Conservation (phyloP, 2,888 invertebrate genomes). For the Eupithecia subumbrata region DNA sequence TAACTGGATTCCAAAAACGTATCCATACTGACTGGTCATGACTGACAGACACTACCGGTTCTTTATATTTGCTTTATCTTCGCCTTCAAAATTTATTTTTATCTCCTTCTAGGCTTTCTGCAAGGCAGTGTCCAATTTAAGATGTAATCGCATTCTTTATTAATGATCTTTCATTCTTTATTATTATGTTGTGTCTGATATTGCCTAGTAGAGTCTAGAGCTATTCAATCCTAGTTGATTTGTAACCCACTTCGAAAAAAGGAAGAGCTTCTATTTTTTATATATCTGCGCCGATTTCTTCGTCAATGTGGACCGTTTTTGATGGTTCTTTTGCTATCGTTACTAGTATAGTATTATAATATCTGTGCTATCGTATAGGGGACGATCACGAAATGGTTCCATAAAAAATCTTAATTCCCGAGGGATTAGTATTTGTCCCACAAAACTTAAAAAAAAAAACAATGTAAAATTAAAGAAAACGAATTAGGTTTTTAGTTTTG, state of each 20-base stretch:
- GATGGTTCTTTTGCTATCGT: too few relatives aligned
- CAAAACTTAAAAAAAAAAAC: too few relatives aligned
- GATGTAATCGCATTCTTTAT: neutral
- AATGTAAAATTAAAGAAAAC: too few relatives aligned
- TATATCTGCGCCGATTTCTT: neutral
- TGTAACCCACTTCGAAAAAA: neutral
- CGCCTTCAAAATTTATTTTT: conserved; percentile 27
- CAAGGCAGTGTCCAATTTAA: conserved; percentile 16
- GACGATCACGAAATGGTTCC: too few relatives aligned
- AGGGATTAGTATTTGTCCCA: too few relatives aligned
- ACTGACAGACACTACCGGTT: conserved; percentile 22
- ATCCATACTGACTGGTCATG: conserved; percentile 14
- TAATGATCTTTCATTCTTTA: neutral
- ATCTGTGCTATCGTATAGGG: too few relatives aligned
- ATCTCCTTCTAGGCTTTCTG: conserved; percentile 24
- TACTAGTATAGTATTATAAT: too few relatives aligned
- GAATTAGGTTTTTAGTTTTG: too few relatives aligned
- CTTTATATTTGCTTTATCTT: conserved; percentile 23
- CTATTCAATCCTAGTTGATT: neutral
- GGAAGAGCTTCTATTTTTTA: neutral
- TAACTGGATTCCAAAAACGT: conserved; percentile 8
- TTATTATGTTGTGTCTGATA: neutral
- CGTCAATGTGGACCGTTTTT: too few relatives aligned
- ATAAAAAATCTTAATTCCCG: too few relatives aligned
- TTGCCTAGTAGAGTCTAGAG: neutral